Evolutionary conservation across 1,140 invertebrate genomes (phyloP).

Genomic region (Caerostris extrusa): DNA sequence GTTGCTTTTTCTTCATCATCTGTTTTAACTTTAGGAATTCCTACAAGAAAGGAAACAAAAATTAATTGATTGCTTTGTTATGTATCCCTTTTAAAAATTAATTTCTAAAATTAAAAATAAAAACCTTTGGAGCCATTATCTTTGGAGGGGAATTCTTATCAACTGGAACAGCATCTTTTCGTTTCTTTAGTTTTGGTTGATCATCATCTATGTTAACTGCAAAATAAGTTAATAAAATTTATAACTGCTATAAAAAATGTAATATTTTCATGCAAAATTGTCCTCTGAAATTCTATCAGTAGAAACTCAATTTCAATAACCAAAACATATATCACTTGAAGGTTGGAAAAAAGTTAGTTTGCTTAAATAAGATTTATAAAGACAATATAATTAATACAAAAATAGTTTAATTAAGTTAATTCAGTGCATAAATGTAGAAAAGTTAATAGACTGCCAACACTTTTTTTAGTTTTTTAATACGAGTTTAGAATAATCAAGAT

Average conservation of each 20-base stretch:
- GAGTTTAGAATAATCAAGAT: too few species aligned
- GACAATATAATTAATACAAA: neutral
- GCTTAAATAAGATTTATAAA: neutral
- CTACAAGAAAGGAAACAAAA: neutral
- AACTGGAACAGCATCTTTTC: constrained; percentile 59
- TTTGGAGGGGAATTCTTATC: constrained; percentile 68
- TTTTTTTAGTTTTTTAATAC: too few species aligned
- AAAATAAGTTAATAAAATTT: constrained; percentile 78
- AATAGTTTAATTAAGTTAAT: neutral
- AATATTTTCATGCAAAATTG: neutral
- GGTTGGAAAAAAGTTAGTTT: neutral
- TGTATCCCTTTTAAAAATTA: neutral
- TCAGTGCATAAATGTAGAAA: neutral
- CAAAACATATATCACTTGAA: neutral
- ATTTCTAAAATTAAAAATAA: neutral
- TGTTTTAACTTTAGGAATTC: constrained; percentile 49
- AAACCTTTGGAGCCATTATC: constrained; percentile 14
- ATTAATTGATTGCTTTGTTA: neutral
- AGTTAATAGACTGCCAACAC: neutral
- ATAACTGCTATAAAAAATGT: neutral
- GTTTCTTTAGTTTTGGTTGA: constrained; percentile 82
- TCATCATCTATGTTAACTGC: constrained; percentile 90
- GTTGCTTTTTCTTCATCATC: constrained; percentile 92
- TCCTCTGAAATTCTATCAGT: neutral
- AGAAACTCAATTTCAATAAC: neutral